Base-by-base conservation (phyloP, 1,140 invertebrate genomes). In the Mercenaria mercenaria region DNA sequence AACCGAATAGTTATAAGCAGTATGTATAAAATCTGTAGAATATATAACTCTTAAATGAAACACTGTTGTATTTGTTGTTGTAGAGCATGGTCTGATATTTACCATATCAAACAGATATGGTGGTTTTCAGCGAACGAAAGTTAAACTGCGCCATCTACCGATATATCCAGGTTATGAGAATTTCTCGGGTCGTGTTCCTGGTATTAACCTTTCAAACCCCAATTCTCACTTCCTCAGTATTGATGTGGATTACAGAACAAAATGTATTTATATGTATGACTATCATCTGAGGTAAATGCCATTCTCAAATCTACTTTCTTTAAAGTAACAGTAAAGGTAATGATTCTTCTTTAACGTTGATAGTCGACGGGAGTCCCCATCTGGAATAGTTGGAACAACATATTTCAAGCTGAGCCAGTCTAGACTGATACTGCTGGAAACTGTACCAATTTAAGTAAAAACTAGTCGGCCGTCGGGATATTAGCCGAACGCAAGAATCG, bases 181-280 rank as follows among this genome's bases (percentile, higher is more conserved):
- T 37, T 61, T 32, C 20, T 20, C 32, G 4, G 80, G 80, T 10
- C 13, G 0, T 23, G 59, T 67, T 4, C 80, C 80, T 13, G 59
- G 59, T 3, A 43, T 67, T 20, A 41, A 20, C n/a, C 76, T 86
- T 29, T 8, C 41, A 11, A 56, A 86, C 34, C 0, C 8, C 1
- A 26, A 59, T 20, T 23, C 52, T n/a, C 23, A 74, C 6, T 29
- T 86, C 11, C 0, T 39, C 8, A 86, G 83, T 56, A 56, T 76
- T 59, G 83, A 86, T 26, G 29, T 59, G 8, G 83, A 86, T 37
- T 86, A 37, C 47, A 74, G 52, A 26, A 26, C 29, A 43, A 76
- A 74, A n/a, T 10, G 8, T 26, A 23, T 86, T 6, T 86, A 86
- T 34, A 52, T 86, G 50, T 86, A 86, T 59, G 83, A 86, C 18